These are phyloP conservation scores for Poecilobothrus nobilitatus DNA, from an alignment of 2,888 invertebrate species.

Conservation along the genomic window DNA sequence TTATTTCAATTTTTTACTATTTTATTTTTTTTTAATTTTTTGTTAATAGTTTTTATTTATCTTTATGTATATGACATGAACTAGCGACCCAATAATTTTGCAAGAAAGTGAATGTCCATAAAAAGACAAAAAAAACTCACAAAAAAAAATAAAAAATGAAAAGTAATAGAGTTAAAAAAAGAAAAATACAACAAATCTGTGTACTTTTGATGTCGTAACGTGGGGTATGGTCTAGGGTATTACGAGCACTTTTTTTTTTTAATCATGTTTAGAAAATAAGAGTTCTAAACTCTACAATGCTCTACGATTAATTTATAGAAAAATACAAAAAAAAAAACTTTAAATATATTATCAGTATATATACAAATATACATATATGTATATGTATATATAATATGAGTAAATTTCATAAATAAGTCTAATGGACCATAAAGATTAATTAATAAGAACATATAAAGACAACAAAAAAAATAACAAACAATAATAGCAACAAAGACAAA, in stretches of 20 bases:
- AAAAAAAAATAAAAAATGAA: neutral
- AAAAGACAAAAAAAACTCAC: neutral
- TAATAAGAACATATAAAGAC: neutral
- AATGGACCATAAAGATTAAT: conserved; percentile 6
- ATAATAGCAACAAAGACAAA: too few relatives aligned
- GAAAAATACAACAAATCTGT: too few relatives aligned
- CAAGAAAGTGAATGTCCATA: conserved; percentile 3
- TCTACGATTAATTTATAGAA: too few relatives aligned
- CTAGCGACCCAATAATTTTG: conserved; percentile 6
- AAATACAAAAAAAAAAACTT: neutral
- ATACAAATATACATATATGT: neutral
- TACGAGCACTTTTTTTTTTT: too few relatives aligned
- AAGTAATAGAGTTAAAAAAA: too few relatives aligned
- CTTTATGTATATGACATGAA: neutral
- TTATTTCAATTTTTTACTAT: neutral
- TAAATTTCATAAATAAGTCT: neutral
- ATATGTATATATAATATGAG: neutral
- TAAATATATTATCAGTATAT: neutral
- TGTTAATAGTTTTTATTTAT: neutral
- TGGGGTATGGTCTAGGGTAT: too few relatives aligned
- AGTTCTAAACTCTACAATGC: too few relatives aligned
- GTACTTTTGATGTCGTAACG: too few relatives aligned
- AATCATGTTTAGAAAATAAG: too few relatives aligned
- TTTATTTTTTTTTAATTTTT: neutral
- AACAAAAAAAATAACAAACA: too few relatives aligned